These are phyloP conservation scores for Chiridota heheva DNA, from an alignment of 35 echinoderm and acorn worm genomes.

Conservation along the genomic window DNA sequence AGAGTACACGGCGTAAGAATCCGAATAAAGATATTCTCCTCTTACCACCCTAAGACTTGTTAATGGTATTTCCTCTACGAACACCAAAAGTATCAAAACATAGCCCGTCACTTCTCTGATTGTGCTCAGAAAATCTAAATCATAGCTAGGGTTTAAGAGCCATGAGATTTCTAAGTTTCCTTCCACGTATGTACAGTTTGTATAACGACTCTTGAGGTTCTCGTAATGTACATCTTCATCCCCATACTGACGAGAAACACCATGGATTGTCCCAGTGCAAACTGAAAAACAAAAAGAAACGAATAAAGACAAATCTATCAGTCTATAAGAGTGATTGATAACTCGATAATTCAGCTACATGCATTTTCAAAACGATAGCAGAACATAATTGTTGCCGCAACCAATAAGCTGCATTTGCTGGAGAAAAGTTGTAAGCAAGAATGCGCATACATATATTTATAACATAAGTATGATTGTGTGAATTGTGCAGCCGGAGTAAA, in stretches of 20 bases:
- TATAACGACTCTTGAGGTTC: conserved; percentile 47
- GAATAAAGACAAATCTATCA: too few relatives aligned
- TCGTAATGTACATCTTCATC: conserved; percentile 34
- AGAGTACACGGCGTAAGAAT: conserved; percentile 63
- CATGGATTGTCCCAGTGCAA: conserved; percentile 43
- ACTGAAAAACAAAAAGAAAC: conserved; percentile 30
- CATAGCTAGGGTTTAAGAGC: conserved; percentile 45
- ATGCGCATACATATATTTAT: too few relatives aligned
- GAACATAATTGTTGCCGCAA: too few relatives aligned
- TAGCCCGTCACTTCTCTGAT: conserved; percentile 94
- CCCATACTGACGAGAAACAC: conserved; percentile 4
- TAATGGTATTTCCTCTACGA: conserved; percentile 37
- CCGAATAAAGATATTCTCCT: conserved; percentile 62
- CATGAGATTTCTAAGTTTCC: conserved; percentile 90
- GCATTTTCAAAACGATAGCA: too few relatives aligned
- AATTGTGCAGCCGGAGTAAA: too few relatives aligned
- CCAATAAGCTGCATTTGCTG: too few relatives aligned
- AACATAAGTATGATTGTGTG: too few relatives aligned
- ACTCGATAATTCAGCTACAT: too few relatives aligned
- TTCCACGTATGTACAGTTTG: conserved; percentile 93
- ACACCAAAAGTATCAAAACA: conserved; percentile 50
- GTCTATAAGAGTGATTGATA: too few relatives aligned
- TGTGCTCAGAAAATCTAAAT: conserved; percentile 69
- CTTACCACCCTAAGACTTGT: conserved; percentile 75
- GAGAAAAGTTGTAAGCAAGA: too few relatives aligned